A percentile compares a stretch with the other conserved stretches of the same genome.
Evolutionary conservation across 2,113 vertebrate species (phyloP).

Genomic region (Cryptomyrus ogoouensis): DNA sequence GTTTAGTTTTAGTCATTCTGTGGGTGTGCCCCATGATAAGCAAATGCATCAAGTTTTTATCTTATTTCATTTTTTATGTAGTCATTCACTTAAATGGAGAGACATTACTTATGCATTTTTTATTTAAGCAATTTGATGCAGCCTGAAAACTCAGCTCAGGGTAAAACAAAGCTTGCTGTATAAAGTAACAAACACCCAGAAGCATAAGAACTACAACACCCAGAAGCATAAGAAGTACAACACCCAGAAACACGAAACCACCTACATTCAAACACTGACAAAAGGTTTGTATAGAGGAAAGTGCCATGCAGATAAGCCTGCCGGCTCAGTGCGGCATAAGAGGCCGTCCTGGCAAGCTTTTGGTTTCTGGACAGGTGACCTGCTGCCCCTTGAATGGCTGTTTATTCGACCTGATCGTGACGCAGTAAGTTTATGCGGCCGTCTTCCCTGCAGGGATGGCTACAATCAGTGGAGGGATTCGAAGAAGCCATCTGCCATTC

Average conservation of each 20-base stretch:
- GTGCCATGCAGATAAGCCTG: not conserved
- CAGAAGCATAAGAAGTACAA: not conserved
- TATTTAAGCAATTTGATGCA: not conserved
- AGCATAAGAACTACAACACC: not conserved
- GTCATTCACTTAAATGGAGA: not conserved
- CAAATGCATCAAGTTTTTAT: not conserved
- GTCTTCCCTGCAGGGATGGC: slow-evolving; percentile 60
- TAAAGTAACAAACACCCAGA: not conserved
- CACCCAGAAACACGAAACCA: not conserved
- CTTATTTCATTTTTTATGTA: not conserved
- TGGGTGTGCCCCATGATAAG: not conserved
- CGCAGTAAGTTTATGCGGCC: not conserved
- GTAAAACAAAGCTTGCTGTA: not conserved
- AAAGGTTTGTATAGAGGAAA: not conserved
- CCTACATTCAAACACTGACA: not conserved
- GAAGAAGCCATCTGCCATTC: slow-evolving; percentile 75
- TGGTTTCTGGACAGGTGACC: not conserved
- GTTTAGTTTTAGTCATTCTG: too few species aligned
- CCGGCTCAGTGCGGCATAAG: not conserved
- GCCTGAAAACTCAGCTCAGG: not conserved
- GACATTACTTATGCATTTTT: not conserved
- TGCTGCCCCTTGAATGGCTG: not conserved
- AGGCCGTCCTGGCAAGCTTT: not conserved
- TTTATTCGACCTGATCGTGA: not conserved
- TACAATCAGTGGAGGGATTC: slow-evolving; percentile 84